phyloP scores from a whole-genome alignment of 1,140 invertebrate species.

The Elysia chlorotica region DNA sequence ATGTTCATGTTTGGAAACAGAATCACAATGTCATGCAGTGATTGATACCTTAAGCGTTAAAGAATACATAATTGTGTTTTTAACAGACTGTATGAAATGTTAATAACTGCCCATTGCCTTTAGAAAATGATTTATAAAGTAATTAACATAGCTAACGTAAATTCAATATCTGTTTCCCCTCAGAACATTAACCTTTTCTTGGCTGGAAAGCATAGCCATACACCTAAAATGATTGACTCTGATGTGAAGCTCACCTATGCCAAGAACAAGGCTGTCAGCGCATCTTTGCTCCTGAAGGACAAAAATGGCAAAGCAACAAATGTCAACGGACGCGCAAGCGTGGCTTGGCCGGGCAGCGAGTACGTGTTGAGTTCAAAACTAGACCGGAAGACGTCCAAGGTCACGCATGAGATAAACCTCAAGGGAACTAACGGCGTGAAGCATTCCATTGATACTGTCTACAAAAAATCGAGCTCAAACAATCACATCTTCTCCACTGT shows the following conservation, averaged over 20 bases:
- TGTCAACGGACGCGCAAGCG: background rate
- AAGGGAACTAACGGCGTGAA: background rate
- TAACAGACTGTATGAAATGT: too few species aligned
- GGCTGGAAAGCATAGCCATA: conserved; percentile 26
- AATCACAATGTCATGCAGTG: too few species aligned
- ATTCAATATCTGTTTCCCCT: too few species aligned
- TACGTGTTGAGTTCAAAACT: background rate
- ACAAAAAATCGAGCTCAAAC: background rate
- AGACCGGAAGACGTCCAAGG: background rate
- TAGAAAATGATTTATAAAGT: too few species aligned
- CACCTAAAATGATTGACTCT: conserved; percentile 16
- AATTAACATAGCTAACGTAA: too few species aligned
- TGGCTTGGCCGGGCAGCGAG: background rate
- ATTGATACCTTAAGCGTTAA: too few species aligned
- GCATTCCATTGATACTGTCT: background rate
- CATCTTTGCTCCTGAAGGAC: conserved; percentile 19
- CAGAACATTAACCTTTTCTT: too few species aligned
- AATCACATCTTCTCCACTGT: background rate
- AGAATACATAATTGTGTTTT: too few species aligned
- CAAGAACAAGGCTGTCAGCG: conserved; percentile 19
- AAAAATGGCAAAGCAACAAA: conserved; percentile 14
- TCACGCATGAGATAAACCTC: background rate
- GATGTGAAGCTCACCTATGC: conserved; percentile 17
- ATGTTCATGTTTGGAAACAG: too few species aligned
- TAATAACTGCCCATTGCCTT: too few species aligned